Conservation (phyloP, 2,113 vertebrate species). For the Alexandromys fortis region DNA sequence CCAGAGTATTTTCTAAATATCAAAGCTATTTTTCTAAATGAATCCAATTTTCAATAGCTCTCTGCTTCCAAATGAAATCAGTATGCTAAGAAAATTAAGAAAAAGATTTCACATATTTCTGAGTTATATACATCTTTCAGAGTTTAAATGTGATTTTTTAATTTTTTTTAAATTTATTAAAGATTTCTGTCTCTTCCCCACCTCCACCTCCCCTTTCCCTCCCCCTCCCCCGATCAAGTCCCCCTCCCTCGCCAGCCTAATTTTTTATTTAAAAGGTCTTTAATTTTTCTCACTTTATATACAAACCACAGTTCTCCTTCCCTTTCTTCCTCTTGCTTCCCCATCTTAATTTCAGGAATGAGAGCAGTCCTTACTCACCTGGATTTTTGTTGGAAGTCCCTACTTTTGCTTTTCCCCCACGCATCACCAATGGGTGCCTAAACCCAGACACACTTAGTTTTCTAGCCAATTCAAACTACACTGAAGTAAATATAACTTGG, state of each 20-base stretch:
- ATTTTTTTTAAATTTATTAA: too few relatives aligned
- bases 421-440: background rate
- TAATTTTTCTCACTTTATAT: too few relatives aligned
- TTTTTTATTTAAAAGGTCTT: too few relatives aligned
- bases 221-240: too few relatives aligned
- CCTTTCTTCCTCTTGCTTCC: too few relatives aligned
- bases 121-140: background rate
- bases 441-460: background rate
- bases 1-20: conserved; percentile 48
- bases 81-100: conserved; percentile 39
- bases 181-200: too few relatives aligned
- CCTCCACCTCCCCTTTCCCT: too few relatives aligned
- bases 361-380: background rate
- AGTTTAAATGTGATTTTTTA: background rate
- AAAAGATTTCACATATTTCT: conserved; percentile 28
- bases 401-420: background rate
- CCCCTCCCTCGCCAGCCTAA: too few relatives aligned
- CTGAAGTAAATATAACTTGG: background rate
- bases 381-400: background rate
- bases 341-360: background rate
- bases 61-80: background rate
- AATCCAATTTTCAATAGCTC: conserved; percentile 38
- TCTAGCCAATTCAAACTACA: background rate
- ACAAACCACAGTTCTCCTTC: too few relatives aligned
- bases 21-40: conserved; percentile 21